Conservation (phyloP, 2,797 vertebrate genomes). For the Sebastes miniatus region DNA sequence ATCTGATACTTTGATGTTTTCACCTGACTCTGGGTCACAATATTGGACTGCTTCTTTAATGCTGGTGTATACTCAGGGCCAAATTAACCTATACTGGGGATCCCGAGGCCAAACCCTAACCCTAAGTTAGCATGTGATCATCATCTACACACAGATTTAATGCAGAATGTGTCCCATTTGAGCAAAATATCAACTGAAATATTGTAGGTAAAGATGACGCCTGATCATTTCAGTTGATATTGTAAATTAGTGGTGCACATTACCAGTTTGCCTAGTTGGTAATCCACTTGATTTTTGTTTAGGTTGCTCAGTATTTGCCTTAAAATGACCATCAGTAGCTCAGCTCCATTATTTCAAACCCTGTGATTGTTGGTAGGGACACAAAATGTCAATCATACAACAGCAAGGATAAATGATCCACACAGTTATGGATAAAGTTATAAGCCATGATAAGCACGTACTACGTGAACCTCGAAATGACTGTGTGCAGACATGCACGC, state of each 20-base stretch:
- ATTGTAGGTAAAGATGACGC: too few species aligned
- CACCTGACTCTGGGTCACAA: not conserved
- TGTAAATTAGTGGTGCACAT: not conserved
- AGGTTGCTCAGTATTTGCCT: not conserved
- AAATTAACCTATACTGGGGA: not conserved
- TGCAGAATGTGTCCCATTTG: too few species aligned
- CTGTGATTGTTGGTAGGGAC: not conserved
- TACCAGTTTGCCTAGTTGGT: not conserved
- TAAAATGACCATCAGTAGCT: not conserved
- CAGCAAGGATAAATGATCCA: not conserved
- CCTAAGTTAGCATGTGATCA: not conserved
- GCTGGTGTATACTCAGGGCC: not conserved
- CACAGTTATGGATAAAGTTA: not conserved
- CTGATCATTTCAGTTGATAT: not conserved
- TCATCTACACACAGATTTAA: not conserved
- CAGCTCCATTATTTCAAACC: not conserved
- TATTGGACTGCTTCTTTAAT: not conserved
- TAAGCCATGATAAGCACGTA: not conserved
- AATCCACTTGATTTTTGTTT: not conserved
- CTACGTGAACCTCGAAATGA: not conserved
- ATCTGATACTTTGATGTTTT: not conserved
- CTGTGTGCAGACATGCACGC: constrained; percentile 3
- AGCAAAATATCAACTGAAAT: not conserved
- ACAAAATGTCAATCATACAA: not conserved
- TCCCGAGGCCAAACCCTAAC: not conserved